Percentiles rank a stretch among this genome's conserved stretches.
Conservation (phyloP, 2,113 vertebrate species). For the Cynocephalus volans region DNA sequence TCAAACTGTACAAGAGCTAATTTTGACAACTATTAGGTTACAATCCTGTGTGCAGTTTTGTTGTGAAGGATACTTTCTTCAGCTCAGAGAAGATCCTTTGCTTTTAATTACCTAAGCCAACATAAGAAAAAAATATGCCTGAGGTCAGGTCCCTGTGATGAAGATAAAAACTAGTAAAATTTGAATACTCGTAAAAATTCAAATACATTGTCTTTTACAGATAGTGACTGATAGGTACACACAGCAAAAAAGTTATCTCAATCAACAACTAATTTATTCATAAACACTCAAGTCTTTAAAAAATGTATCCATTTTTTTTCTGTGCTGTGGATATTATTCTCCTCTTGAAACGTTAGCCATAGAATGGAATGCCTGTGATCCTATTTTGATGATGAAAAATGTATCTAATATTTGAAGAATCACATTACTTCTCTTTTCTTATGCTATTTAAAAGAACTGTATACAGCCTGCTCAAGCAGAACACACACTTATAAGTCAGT, state of each 20-base stretch:
- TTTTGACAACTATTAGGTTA: constrained; percentile 26
- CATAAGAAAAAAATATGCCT: neutral
- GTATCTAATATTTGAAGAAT: constrained; percentile 28
- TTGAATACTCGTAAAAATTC: constrained; percentile 2
- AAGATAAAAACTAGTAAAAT: constrained; percentile 46
- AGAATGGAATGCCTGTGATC: neutral
- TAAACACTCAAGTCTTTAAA: neutral
- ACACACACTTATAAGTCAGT: neutral
- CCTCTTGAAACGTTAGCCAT: neutral
- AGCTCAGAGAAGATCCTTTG: neutral
- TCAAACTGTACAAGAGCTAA: neutral
- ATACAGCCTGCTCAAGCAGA: neutral
- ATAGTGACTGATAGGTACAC: neutral
- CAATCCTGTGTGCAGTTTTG: neutral
- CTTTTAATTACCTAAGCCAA: neutral
- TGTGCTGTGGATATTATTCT: neutral
- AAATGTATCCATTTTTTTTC: neutral
- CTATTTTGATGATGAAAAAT: constrained; percentile 19
- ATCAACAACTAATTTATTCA: constrained; percentile 42
- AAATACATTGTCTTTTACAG: neutral
- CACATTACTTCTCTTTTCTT: neutral
- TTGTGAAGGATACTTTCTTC: neutral
- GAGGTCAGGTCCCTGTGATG: neutral
- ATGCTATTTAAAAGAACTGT: constrained; percentile 3
- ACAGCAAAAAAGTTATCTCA: constrained; percentile 10